Evolutionary conservation across 2,113 vertebrate genomes (phyloP).

Genomic region (Theropithecus gelada): DNA sequence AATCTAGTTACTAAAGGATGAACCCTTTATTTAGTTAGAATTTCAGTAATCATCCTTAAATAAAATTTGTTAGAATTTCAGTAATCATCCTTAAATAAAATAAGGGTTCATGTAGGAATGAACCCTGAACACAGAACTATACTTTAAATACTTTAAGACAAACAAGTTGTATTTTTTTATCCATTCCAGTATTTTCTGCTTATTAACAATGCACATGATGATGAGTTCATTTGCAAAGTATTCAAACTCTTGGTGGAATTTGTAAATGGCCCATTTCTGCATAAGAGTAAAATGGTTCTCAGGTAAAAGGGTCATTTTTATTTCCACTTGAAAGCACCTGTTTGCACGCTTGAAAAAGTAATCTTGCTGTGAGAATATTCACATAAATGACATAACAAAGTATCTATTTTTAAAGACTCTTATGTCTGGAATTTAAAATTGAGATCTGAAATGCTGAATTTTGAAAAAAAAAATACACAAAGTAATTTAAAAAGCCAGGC

Average conservation of each 20-base stretch:
- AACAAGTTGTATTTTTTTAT: neutral
- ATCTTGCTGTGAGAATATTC: neutral
- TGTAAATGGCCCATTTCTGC: neutral
- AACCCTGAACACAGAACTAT: neutral
- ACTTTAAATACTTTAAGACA: neutral
- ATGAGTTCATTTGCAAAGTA: slow-evolving; percentile 5
- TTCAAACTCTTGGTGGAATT: neutral
- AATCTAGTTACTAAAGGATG: neutral
- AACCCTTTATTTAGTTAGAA: neutral
- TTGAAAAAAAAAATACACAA: slow-evolving; percentile 10
- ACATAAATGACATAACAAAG: neutral
- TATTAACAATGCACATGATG: neutral
- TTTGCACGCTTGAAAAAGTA: neutral
- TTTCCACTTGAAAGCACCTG: neutral
- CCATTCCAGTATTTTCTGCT: neutral
- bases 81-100: neutral
- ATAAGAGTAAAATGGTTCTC: neutral
- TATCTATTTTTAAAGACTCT: neutral
- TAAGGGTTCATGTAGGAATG: neutral
- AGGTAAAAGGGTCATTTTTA: neutral
- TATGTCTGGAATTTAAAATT: neutral
- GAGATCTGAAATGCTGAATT: neutral
- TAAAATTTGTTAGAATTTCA: neutral
- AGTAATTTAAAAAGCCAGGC: neutral
- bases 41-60: neutral